Base-by-base conservation (phyloP, 2,888 invertebrate genomes). In the Pyrrhosoma nymphula region DNA sequence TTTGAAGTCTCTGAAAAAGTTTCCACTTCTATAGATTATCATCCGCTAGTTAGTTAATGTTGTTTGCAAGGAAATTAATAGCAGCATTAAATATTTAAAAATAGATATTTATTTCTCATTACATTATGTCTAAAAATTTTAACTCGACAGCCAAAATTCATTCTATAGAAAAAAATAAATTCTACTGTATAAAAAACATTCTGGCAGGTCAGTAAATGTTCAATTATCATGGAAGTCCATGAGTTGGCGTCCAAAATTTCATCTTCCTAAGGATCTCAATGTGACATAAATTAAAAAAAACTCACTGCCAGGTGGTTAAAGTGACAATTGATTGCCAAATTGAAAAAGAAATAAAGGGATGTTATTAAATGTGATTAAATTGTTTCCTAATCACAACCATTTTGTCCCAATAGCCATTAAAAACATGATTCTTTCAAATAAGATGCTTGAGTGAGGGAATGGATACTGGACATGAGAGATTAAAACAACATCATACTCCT, bases 121-220 rank as follows among this genome's bases (percentile, higher is more conserved):
- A 93, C 93, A 93, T 93, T 39, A 93, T 93, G 47, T 93, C 91
- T 91, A 91, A 93, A 93, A 93, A 93, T 93, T 93, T 93, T n/a
- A 93, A 93, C 69, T 93, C n/a, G 93, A 93, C 93, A 75, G 93
- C 93, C 93, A 93, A 93, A 93, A 69, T 93, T 75, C 75, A 75
- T 47, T 47, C 93, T 69, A 93, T 75, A 75, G 93, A 93, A 69
- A 91, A 93, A 93, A 93, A 93, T 93, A 93, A 93, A 69, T 23
- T 93, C 93, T 93, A 93, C 93, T 47, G 69, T 93, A 93, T 93
- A 93, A 93, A 93, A 93, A 93, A 93, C 93, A 93, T 93, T 93
- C 47, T 63, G 93, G 69, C 69, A 69, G 93, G 93, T 93, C 69
- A 47, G 63, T 39, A 93, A 93, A 90, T 69, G 69, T 69, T 93